Evolutionary conservation across 2,113 vertebrate species (phyloP), one percentile per base, ranked within the genome.

Genomic region (Bubo scandiacus): DNA sequence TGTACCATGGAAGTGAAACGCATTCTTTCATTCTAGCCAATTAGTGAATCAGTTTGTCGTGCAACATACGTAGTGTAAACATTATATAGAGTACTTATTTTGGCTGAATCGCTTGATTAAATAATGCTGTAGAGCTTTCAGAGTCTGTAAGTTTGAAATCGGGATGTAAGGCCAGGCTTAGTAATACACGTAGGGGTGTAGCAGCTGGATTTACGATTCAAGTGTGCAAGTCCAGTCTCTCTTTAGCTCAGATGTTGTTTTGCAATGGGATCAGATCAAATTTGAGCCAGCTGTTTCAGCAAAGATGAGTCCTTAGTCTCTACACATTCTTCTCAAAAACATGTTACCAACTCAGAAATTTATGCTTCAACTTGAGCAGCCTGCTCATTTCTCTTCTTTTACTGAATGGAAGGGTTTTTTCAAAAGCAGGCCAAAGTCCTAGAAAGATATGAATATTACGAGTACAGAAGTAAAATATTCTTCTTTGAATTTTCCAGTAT

Each of bases 201-300:
- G 65, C 61, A 75, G 81, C 34, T 93, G 0, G 1, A 81, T 72
- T 58, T 86, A 49, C 42, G 42, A 72, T 59, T 72, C 25, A 19
- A 38, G 26, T 27, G 42, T 92, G 77, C 38, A 68, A 68, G 65
- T 81, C 52, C 73, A 65, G 9, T 45, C 40, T 90, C 9, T 36
- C 12, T 66, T 68, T 38, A 62, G 59, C 58, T 95, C 90, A 65
- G 73, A 85, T 92, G 81, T 62, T 96, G 55, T 84, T 96, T 93
- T 94, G 70, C 66, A 70, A 0, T 55, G 49, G 58, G 74, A 82
- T 80, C 52, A 32, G 74, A 75, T 65, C 52, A 87, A 71, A 73
- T 90, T 62, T 65, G 87, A 96, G 74, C 85, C 81, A 95, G 79
- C 85, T 94, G 90, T 66, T 91, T 91, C 54, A 68, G 49, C 22